Percentiles rank a stretch among this genome's conserved stretches.
Evolutionary conservation across 2,888 invertebrate genomes (phyloP).

Genomic region (Caenorhabditis sp.): DNA sequence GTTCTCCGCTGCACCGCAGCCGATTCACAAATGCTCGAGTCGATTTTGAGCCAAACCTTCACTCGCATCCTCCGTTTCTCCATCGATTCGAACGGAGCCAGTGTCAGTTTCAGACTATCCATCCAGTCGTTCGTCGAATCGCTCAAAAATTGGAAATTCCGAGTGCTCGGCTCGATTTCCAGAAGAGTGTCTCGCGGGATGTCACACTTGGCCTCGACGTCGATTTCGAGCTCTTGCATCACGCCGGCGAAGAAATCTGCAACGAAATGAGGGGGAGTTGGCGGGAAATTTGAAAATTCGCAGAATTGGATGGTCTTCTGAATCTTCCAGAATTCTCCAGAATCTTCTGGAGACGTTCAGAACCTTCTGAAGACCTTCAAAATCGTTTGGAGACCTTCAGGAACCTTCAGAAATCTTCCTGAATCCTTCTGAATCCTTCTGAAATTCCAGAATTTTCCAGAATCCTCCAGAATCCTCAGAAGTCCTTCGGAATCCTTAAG

Average conservation of each 20-base stretch:
- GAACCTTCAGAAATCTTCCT: too few species aligned
- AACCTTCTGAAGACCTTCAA: too few species aligned
- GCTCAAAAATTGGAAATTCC: slow-evolving; percentile 38
- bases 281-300: background rate
- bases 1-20: slow-evolving; percentile 63
- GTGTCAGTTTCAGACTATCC: slow-evolving; percentile 13
- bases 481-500: too few species aligned
- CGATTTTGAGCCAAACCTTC: slow-evolving; percentile 65
- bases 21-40: slow-evolving; percentile 66
- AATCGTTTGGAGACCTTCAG: too few species aligned
- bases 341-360: too few species aligned
- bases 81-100: slow-evolving; percentile 33
- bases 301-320: too few species aligned
- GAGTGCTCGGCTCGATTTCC: slow-evolving; percentile 38
- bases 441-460: too few species aligned
- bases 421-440: too few species aligned
- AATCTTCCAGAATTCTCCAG: too few species aligned
- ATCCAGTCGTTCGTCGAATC: slow-evolving; percentile 14
- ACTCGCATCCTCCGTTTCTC: slow-evolving; percentile 53
- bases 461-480: too few species aligned
- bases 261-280: background rate
- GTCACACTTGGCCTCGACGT: slow-evolving; percentile 64
- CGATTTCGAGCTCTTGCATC: slow-evolving; percentile 62
- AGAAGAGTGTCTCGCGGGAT: slow-evolving; percentile 44
- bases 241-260: slow-evolving; percentile 69